Conservation (phyloP, 2,797 vertebrate species). For the Iguana delicatissima region DNA sequence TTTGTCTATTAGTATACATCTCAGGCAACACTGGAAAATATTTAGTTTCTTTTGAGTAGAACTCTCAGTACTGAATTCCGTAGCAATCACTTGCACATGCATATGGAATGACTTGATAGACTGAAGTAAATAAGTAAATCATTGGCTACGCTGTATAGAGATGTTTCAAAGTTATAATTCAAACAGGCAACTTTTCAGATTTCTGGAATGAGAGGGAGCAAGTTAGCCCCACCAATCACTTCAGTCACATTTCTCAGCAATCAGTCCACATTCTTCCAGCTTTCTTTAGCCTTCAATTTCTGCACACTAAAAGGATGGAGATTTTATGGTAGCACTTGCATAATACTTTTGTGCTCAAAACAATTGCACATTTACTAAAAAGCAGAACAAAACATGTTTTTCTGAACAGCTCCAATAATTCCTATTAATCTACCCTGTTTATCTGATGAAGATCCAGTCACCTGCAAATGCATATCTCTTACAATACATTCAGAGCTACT, state of each 20-base stretch:
- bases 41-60: too few species aligned
- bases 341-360: conserved; percentile 66
- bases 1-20: too few species aligned
- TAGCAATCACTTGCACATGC: too few species aligned
- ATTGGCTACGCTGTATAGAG: too few species aligned
- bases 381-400: not conserved
- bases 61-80: too few species aligned
- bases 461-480: conserved; percentile 69
- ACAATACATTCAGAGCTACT: conserved; percentile 65
- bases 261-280: not conserved
- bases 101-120: too few species aligned
- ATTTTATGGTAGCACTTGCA: conserved; percentile 53
- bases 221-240: too few species aligned
- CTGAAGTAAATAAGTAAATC: too few species aligned
- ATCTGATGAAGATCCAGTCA: conserved; percentile 49
- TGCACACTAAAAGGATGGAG: not conserved
- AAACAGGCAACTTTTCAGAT: not conserved
- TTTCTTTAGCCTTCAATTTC: not conserved
- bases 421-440: conserved; percentile 61
- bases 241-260: not conserved
- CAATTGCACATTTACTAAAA: conserved; percentile 62
- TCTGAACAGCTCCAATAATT: conserved; percentile 61
- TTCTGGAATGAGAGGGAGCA: not conserved
- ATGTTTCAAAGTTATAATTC: too few species aligned
- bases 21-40: too few species aligned